Conservation (phyloP, 2,888 invertebrate genomes). For the Digitonthophagus gazella region DNA sequence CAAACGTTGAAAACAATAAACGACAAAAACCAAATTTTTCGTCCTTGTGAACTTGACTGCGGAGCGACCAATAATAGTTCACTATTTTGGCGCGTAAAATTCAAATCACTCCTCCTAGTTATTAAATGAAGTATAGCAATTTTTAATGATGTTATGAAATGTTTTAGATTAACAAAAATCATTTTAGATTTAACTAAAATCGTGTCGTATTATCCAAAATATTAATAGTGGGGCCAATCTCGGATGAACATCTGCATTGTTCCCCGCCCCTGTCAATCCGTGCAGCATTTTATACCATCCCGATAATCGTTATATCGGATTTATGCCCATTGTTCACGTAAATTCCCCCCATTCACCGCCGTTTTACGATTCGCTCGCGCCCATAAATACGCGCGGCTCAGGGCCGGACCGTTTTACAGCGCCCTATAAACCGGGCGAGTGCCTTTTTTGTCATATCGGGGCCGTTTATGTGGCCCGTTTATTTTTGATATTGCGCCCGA, state of each 20-base stretch:
- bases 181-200: too few species aligned
- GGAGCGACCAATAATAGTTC: too few species aligned
- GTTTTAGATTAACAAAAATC: too few species aligned
- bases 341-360: slow-evolving; percentile 13
- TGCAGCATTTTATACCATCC: slow-evolving; percentile 3
- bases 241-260: not conserved
- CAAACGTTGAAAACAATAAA: too few species aligned
- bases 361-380: slow-evolving; percentile 12
- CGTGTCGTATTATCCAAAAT: not conserved
- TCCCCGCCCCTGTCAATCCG: not conserved
- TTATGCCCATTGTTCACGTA: slow-evolving; percentile 16
- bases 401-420: slow-evolving; percentile 8
- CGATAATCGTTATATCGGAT: slow-evolving; percentile 18
- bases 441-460: slow-evolving; percentile 4
- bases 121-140: too few species aligned
- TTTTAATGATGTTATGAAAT: too few species aligned
- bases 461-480: slow-evolving; percentile 6
- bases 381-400: not conserved
- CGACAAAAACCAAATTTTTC: too few species aligned
- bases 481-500: not conserved
- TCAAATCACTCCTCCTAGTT: too few species aligned
- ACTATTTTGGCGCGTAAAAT: too few species aligned
- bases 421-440: slow-evolving; percentile 9
- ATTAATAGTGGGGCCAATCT: not conserved
- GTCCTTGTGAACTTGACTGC: too few species aligned